A percentile compares a stretch with the other conserved stretches of the same genome.
Evolutionary conservation across 2,113 vertebrate genomes (phyloP).

Genomic region (Elephas maximus): DNA sequence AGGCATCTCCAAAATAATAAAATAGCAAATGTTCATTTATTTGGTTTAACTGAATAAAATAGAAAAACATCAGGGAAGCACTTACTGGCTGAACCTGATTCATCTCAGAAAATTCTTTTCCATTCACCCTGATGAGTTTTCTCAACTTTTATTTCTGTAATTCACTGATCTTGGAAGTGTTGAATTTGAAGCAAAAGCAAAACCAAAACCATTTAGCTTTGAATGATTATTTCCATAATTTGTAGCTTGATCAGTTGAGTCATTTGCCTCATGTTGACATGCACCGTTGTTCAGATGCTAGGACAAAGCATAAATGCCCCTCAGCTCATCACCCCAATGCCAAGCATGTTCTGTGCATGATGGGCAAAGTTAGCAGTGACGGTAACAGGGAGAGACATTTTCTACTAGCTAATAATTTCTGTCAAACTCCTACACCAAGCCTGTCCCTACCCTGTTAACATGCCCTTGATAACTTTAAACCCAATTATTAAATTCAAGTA

Average conservation of each 20-base stretch:
- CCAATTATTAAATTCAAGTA: neutral
- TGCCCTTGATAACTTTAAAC: neutral
- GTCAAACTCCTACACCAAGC: neutral
- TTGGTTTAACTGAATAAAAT: slow-evolving; percentile 30
- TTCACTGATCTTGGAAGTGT: slow-evolving; percentile 26
- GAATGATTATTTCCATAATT: slow-evolving; percentile 47
- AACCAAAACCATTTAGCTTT: slow-evolving; percentile 39
- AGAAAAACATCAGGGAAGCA: slow-evolving; percentile 11
- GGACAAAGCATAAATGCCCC: neutral
- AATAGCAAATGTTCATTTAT: neutral
- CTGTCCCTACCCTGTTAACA: neutral
- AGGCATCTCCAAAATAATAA: neutral
- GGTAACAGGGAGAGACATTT: neutral
- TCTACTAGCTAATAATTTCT: neutral
- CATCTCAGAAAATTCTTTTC: slow-evolving; percentile 45
- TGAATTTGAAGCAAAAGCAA: slow-evolving; percentile 34
- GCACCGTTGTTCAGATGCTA: neutral
- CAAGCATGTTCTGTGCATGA: slow-evolving; percentile 19
- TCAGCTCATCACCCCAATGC: neutral
- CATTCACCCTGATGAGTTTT: neutral
- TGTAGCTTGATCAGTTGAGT: slow-evolving; percentile 34
- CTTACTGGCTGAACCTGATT: neutral
- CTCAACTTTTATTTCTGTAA: slow-evolving; percentile 45
- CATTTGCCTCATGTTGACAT: slow-evolving; percentile 15
- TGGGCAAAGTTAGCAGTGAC: neutral